Evolutionary conservation across 2,113 vertebrate species (phyloP).

Genomic region (Archilochus colubris): DNA sequence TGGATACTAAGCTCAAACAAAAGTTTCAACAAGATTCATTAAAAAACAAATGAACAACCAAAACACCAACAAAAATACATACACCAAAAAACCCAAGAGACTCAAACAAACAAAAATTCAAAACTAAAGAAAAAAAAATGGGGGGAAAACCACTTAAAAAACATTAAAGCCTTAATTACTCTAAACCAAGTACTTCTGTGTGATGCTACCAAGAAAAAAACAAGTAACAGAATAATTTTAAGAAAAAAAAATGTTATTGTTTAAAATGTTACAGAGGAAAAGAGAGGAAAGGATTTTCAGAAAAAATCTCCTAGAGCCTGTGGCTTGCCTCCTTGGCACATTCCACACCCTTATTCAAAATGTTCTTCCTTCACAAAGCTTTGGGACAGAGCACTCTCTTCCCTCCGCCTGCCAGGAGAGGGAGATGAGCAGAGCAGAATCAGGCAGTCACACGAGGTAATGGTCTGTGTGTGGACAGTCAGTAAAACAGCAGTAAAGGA

Average conservation of each 20-base stretch:
- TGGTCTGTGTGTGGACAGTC: accelerated
- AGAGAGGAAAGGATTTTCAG: not conserved
- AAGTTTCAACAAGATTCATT: not conserved
- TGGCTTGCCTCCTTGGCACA: not conserved
- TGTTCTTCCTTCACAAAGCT: not conserved
- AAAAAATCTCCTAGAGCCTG: not conserved
- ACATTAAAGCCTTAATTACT: not conserved
- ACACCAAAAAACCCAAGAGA: too few relatives aligned
- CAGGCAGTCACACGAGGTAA: not conserved
- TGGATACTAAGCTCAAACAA: not conserved
- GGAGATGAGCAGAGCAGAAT: not conserved
- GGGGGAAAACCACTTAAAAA: not conserved
- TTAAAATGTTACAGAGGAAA: not conserved
- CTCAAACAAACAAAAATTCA: too few relatives aligned
- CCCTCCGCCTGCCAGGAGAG: accelerated
- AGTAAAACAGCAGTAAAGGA: not conserved
- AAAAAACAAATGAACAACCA: not conserved
- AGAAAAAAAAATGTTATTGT: not conserved
- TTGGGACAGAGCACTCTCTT: not conserved
- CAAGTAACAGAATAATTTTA: not conserved
- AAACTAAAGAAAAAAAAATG: not conserved
- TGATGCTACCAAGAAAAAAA: not conserved
- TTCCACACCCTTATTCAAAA: not conserved
- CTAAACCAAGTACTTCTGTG: not conserved
- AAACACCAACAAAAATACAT: too few relatives aligned